Evolutionary conservation across 2,888 invertebrate species (phyloP).

Genomic region (Chalcis sispes): DNA sequence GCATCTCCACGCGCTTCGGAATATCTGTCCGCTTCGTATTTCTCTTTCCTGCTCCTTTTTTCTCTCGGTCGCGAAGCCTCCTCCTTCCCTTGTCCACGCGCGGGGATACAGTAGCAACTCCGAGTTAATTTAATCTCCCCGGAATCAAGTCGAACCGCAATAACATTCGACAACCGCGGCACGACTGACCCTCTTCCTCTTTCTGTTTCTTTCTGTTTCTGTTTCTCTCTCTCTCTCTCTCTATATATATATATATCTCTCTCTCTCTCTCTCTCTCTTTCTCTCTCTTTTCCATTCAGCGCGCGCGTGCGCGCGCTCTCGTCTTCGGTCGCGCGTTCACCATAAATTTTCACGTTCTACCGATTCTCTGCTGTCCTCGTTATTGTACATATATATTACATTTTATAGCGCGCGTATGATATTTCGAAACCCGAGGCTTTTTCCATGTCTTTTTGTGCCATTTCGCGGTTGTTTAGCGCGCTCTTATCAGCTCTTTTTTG

Average conservation of each 20-base stretch:
- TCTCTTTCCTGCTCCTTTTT: conserved; percentile 2
- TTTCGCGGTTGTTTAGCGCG: conserved; percentile 1
- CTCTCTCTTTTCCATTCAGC: too few relatives aligned
- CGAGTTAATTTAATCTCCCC: conserved; percentile 62
- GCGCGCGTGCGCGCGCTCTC: background rate
- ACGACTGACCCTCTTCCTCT: background rate
- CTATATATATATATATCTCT: too few relatives aligned
- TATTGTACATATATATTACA: conserved; percentile 9
- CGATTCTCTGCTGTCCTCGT: background rate
- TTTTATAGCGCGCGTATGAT: conserved; percentile 10
- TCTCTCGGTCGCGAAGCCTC: background rate
- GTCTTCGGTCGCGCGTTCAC: background rate
- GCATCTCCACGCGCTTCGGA: conserved; percentile 65
- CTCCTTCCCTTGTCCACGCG: conserved; percentile 37
- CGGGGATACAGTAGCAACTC: conserved; percentile 57
- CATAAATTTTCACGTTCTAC: background rate
- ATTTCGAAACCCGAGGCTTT: background rate
- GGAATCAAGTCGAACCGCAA: conserved; percentile 35
- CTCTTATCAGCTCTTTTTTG: conserved; percentile 11
- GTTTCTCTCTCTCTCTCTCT: too few relatives aligned
- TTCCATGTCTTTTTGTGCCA: too few relatives aligned
- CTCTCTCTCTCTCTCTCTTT: too few relatives aligned
- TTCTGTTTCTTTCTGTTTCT: too few relatives aligned
- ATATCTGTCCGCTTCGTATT: conserved; percentile 56
- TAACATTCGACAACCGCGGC: conserved; percentile 23